These are phyloP conservation scores for Osmoderma eremita DNA, from an alignment of 2,888 invertebrate genomes.

Conservation along the genomic window DNA sequence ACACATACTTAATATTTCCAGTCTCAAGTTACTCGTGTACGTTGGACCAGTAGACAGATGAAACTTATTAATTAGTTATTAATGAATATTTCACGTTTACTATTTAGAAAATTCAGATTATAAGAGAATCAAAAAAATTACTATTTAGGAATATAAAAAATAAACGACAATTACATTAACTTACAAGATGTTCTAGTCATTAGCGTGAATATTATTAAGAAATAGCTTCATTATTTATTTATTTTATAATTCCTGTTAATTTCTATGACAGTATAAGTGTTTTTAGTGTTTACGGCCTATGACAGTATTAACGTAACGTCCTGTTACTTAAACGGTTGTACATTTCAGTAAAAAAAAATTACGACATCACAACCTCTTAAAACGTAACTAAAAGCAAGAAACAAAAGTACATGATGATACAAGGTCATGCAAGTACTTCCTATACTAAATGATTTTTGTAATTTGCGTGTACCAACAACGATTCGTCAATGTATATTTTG, in stretches of 20 bases:
- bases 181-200: slow-evolving; percentile 41
- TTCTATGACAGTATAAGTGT: slow-evolving; percentile 43
- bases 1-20: slow-evolving; percentile 28
- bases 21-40: slow-evolving; percentile 29
- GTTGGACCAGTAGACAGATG: slow-evolving; percentile 39
- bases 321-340: slow-evolving; percentile 20
- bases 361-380: slow-evolving; percentile 1
- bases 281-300: slow-evolving; percentile 52
- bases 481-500: slow-evolving; percentile 39
- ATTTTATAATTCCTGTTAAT: slow-evolving; percentile 40
- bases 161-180: slow-evolving; percentile 11
- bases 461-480: slow-evolving; percentile 38
- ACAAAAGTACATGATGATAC: slow-evolving; percentile 14
- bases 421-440: not conserved
- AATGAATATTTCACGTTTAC: slow-evolving; percentile 28
- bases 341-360: slow-evolving; percentile 5
- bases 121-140: slow-evolving; percentile 29
- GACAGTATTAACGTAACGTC: slow-evolving; percentile 50
- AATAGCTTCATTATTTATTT: slow-evolving; percentile 47
- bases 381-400: slow-evolving; percentile 1
- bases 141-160: slow-evolving; percentile 24
- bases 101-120: slow-evolving; percentile 32
- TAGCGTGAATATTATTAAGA: slow-evolving; percentile 35
- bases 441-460: not conserved
- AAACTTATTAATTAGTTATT: slow-evolving; percentile 21